Percentiles rank a stretch among this genome's conserved stretches.
phyloP scores from a whole-genome alignment of 64 coral and sea anemone genomes.

The Acropora yongei region DNA sequence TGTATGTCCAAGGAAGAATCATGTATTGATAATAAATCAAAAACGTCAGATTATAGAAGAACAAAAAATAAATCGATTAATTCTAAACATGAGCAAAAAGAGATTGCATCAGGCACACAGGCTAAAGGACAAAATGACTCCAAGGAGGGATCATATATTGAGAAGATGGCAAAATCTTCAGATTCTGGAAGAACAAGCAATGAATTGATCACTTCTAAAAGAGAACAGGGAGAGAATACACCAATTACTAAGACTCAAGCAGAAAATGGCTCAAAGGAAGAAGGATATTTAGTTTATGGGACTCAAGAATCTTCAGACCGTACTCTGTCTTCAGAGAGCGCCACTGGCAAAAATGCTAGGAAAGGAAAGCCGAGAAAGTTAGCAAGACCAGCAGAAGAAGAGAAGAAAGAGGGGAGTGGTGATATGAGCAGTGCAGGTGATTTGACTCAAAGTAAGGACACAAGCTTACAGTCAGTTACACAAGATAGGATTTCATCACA shows the following conservation, averaged over 20 bases:
- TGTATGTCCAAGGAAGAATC: too few species aligned
- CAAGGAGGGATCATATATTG: too few species aligned
- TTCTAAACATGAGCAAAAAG: background rate
- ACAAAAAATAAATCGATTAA: too few species aligned
- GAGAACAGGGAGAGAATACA: background rate
- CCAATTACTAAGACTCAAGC: background rate
- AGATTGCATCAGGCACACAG: background rate
- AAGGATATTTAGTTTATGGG: background rate
- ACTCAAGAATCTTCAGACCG: background rate
- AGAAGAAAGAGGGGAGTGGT: background rate
- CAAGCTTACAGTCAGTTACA: background rate
- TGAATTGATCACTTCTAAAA: background rate
- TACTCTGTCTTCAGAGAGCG: constrained; percentile 14
- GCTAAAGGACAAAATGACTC: background rate
- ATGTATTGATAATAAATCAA: too few species aligned
- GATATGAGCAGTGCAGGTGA: too few species aligned
- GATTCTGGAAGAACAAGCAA: too few species aligned
- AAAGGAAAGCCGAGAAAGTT: constrained; percentile 28
- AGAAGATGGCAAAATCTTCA: too few species aligned
- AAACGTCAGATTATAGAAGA: too few species aligned
- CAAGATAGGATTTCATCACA: background rate
- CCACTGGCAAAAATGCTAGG: constrained; percentile 1
- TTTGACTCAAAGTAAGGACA: background rate
- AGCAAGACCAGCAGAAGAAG: background rate
- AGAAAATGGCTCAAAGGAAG: background rate